Conservation (phyloP, 2,113 vertebrate genomes). For the Hymenochirus boettgeri region DNA sequence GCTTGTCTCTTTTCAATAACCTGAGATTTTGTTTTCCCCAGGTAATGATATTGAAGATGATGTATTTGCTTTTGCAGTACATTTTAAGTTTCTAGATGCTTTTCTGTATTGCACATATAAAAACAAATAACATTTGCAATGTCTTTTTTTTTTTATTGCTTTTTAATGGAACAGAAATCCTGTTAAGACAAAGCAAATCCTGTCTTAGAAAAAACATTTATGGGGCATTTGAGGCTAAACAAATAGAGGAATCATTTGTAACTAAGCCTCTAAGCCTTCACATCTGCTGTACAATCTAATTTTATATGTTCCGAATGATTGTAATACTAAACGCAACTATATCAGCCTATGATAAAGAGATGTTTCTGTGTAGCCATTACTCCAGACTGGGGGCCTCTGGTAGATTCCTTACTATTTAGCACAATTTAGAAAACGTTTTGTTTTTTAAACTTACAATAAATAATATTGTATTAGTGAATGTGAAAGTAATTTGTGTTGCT, state of each 20-base stretch:
- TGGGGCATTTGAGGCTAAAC: constrained; percentile 36
- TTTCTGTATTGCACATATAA: background rate
- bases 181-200: constrained; percentile 22
- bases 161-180: constrained; percentile 36
- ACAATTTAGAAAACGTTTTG: no score
- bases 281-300: constrained; percentile 36
- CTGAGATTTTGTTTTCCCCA: no score
- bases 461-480: no score
- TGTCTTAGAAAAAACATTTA: constrained; percentile 14
- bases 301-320: constrained; percentile 24
- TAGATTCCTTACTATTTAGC: no score
- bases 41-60: no score
- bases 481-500: no score
- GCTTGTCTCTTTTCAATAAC: no score
- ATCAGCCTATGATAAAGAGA: constrained; percentile 1
- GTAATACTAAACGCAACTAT: constrained; percentile 19
- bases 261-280: constrained; percentile 37
- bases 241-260: constrained; percentile 28
- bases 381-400: constrained; percentile 2
- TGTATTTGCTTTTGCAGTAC: no score
- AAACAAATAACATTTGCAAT: constrained; percentile 16
- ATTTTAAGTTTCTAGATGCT: constrained; percentile 6
- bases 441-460: no score
- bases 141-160: constrained; percentile 12
- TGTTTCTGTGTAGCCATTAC: background rate